phyloP scores from a whole-genome alignment of 2,888 invertebrate species.

The Agrotis ipsilon region DNA sequence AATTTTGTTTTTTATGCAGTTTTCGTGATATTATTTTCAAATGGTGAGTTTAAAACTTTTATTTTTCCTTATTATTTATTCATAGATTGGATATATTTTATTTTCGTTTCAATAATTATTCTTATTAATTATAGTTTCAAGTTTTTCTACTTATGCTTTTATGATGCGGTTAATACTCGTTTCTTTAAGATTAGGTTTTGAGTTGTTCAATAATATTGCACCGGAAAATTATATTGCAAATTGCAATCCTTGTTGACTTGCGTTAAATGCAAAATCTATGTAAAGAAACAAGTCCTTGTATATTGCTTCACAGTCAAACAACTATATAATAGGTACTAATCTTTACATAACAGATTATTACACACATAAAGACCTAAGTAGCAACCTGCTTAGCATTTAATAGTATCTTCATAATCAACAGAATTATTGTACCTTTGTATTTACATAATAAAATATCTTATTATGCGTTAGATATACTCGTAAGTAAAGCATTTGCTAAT shows the following conservation, averaged over 20 bases:
- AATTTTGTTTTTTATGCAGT: slow-evolving; percentile 62
- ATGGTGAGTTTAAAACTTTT: slow-evolving; percentile 67
- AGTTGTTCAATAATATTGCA: not conserved
- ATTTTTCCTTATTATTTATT: not conserved
- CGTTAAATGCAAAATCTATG: slow-evolving; percentile 28
- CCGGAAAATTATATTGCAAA: no score
- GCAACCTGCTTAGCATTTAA: not conserved
- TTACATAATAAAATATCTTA: no score
- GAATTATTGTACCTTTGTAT: no score
- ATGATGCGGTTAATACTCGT: not conserved
- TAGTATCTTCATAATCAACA: no score
- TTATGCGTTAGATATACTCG: no score
- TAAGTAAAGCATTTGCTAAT: no score
- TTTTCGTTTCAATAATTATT: not conserved
- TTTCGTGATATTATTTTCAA: slow-evolving; percentile 59
- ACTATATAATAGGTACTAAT: no score
- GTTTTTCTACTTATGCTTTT: no score
- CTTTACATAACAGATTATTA: not conserved
- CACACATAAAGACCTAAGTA: not conserved
- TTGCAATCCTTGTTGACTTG: slow-evolving; percentile 13
- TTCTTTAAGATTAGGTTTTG: not conserved
- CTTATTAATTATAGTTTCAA: not conserved
- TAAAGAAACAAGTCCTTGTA: slow-evolving; percentile 28
- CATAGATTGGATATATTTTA: not conserved
- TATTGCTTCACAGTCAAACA: not conserved